Base-by-base conservation (phyloP, 2,888 invertebrate species). In the Scaptomyza flava region DNA sequence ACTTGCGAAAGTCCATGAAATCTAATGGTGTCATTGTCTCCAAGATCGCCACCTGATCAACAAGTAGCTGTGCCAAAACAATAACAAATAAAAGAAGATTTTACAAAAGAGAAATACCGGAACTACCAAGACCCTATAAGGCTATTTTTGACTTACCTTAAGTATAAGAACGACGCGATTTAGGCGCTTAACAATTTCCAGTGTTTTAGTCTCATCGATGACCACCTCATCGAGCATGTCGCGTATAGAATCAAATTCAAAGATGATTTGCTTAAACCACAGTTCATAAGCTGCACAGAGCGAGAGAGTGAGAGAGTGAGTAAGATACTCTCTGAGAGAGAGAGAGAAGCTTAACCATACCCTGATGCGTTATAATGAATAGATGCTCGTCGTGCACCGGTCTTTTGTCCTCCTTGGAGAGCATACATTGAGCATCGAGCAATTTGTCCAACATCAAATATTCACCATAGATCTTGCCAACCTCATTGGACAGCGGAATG, bases 201-300 rank as follows among this genome's bases (percentile, higher is more conserved):
- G 93, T 42, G 98, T 98, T 92, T 96, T 96, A 11, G 96, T 94
- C 92, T 99, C 99, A 87, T 98, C 97, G 64, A 98, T 93, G 12
- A 95, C 94, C 89, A 94, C 94, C 33, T 93, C 94, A 73, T 94
- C 94, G 88, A 99, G 96, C 58, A 98, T 93, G 3, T 94, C 93
- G 43, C 98, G 93, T 31, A 99, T 96, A 0, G 98, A 98, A 91
- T 99, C 99, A 89, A 99, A 93, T 89, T 99, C 99, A 92, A 95
- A 98, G 71, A 99, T 96, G 52, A 99, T 98, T 93, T 99, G 99
- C 92, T 99, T 99, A 93, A 99, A 99, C 99, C 99, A 99, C 5
- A 99, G 93, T 92, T 99, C 99, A 93, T 99, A 99, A 0, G 98
- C 98, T 98, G 50, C 94, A 60, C 5, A 46, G 0, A 47, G 8